phyloP scores from a whole-genome alignment of 1,140 invertebrate species.

The Drosophila melanica region DNA sequence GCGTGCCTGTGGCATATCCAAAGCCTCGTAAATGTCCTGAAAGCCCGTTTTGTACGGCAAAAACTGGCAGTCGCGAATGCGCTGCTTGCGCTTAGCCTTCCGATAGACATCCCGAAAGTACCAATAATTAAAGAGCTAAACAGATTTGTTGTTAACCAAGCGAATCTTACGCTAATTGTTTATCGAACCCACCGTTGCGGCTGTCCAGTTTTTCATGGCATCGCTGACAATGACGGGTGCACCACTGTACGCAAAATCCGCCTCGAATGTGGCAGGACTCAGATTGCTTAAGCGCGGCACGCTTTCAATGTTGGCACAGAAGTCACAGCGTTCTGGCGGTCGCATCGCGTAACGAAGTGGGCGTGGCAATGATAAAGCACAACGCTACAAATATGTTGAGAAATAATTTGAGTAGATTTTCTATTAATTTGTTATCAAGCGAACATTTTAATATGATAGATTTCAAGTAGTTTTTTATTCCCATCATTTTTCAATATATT shows the following conservation, averaged over 20 bases:
- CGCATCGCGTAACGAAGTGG: constrained; percentile 87
- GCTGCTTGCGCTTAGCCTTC: constrained; percentile 85
- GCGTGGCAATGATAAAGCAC: constrained; percentile 86
- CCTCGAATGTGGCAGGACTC: constrained; percentile 88
- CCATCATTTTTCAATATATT: too few relatives aligned
- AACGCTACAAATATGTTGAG: constrained; percentile 82
- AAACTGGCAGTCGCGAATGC: constrained; percentile 91
- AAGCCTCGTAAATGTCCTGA: constrained; percentile 89
- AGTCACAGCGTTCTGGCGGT: constrained; percentile 89
- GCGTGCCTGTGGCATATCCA: constrained; percentile 90
- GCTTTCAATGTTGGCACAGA: constrained; percentile 87
- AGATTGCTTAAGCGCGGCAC: constrained; percentile 88
- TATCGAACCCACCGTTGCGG: constrained; percentile 84
- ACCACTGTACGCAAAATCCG: constrained; percentile 90
- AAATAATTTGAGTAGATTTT: too few relatives aligned
- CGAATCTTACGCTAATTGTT: too few relatives aligned
- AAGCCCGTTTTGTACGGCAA: constrained; percentile 95
- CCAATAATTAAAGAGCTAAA: constrained; percentile 87
- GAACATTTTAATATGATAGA: too few relatives aligned
- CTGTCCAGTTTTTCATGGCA: constrained; percentile 91
- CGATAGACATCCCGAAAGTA: constrained; percentile 92
- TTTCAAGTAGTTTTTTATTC: too few relatives aligned
- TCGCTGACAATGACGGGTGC: constrained; percentile 93
- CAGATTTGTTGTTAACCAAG: constrained; percentile 16
- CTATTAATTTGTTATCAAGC: too few relatives aligned